Percentiles rank a stretch among this genome's conserved stretches.
Evolutionary conservation across 2,888 invertebrate species (phyloP).

Genomic region (Anodontia alba): DNA sequence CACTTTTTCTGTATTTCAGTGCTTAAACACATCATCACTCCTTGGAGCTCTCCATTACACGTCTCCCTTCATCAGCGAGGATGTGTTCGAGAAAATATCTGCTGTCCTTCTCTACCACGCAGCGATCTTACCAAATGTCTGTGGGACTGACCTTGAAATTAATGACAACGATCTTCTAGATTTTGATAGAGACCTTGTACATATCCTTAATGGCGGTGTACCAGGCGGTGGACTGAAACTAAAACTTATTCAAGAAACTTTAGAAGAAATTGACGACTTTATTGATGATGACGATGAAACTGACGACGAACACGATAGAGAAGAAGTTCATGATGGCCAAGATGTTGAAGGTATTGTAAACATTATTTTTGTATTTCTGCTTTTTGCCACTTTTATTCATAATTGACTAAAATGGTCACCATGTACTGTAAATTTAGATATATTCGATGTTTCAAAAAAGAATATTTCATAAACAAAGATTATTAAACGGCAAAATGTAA

Average conservation of each 20-base stretch:
- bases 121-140: slow-evolving; percentile 28
- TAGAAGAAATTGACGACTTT: slow-evolving; percentile 54
- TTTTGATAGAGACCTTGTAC: not conserved
- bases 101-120: slow-evolving; percentile 47
- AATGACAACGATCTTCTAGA: slow-evolving; percentile 8
- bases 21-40: slow-evolving; percentile 48
- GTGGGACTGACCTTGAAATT: slow-evolving; percentile 31
- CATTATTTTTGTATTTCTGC: no score
- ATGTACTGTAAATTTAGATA: no score
- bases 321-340: not conserved
- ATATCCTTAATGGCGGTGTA: not conserved
- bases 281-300: slow-evolving; percentile 55
- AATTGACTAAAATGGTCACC: no score
- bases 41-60: slow-evolving; percentile 20
- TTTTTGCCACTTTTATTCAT: no score
- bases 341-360: not conserved
- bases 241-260: slow-evolving; percentile 52
- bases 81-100: slow-evolving; percentile 39
- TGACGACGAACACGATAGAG: slow-evolving; percentile 15
- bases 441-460: no score
- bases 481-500: no score
- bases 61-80: slow-evolving; percentile 25
- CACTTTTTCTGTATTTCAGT: no score
- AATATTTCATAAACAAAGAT: no score
- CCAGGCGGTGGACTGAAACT: slow-evolving; percentile 25